Evolutionary conservation across 2,797 vertebrate species (phyloP).

Genomic region (Leptodactylus fallax): DNA sequence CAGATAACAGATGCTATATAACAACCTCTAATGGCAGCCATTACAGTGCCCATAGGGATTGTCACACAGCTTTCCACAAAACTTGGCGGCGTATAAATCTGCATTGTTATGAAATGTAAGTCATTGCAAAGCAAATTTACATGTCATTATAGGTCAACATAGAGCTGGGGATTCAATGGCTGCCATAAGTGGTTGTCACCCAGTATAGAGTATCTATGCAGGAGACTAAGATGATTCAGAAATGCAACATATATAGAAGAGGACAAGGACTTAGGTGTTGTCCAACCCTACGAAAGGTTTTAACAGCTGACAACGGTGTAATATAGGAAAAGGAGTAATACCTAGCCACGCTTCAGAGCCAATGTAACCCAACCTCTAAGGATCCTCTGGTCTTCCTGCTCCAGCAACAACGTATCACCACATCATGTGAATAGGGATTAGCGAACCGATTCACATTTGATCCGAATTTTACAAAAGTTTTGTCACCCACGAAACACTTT

Average conservation of each 20-base stretch:
- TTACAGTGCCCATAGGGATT: neutral
- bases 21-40: conserved; percentile 20
- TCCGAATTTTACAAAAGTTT: too few relatives aligned
- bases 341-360: too few relatives aligned
- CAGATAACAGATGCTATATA: conserved; percentile 4
- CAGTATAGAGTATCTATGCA: too few relatives aligned
- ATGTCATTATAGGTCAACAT: neutral
- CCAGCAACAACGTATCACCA: too few relatives aligned
- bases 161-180: neutral
- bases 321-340: too few relatives aligned
- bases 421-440: too few relatives aligned
- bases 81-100: neutral
- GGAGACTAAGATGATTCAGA: neutral
- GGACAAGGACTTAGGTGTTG: neutral
- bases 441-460: too few relatives aligned
- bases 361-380: too few relatives aligned
- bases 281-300: too few relatives aligned
- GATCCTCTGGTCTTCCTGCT: too few relatives aligned
- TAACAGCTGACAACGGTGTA: too few relatives aligned
- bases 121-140: neutral
- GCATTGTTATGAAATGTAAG: neutral
- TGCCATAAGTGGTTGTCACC: conserved; percentile 6
- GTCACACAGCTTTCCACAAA: neutral
- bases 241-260: neutral
- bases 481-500: too few relatives aligned